Evolutionary conservation across 2,113 vertebrate species (phyloP).

Genomic region (Hippopotamus amphibius): DNA sequence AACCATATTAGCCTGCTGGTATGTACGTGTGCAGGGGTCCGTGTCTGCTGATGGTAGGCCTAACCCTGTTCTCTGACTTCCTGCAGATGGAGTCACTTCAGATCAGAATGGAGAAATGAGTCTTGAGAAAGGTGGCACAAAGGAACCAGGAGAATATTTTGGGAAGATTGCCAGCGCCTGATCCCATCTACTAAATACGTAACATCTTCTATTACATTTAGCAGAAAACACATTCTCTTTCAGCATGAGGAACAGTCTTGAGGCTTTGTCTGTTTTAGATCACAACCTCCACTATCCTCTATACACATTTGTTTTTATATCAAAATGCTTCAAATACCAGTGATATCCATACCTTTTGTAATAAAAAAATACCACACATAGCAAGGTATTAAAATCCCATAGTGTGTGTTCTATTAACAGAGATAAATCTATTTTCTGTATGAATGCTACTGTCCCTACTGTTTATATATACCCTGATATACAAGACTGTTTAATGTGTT

Average conservation of each 20-base stretch:
- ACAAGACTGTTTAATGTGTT: neutral
- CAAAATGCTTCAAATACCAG: conserved; percentile 6
- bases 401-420: neutral
- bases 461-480: neutral
- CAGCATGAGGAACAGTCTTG: neutral
- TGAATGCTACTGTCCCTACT: neutral
- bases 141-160: neutral
- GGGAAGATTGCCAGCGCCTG: neutral
- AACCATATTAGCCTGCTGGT: neutral
- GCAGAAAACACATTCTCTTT: neutral
- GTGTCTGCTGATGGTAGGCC: too few species aligned
- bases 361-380: neutral
- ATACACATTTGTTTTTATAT: conserved; percentile 1
- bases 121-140: neutral
- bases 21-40: neutral
- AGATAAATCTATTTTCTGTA: neutral
- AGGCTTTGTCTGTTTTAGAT: neutral
- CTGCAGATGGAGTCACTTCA: neutral
- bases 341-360: neutral
- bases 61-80: neutral
- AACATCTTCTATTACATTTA: neutral
- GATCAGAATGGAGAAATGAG: neutral
- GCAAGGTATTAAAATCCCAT: conserved; percentile 43
- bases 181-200: neutral
- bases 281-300: neutral